A percentile compares a stretch with the other conserved stretches of the same genome.
Conservation (phyloP, 2,888 invertebrate genomes). For the Diarsia mendica region DNA sequence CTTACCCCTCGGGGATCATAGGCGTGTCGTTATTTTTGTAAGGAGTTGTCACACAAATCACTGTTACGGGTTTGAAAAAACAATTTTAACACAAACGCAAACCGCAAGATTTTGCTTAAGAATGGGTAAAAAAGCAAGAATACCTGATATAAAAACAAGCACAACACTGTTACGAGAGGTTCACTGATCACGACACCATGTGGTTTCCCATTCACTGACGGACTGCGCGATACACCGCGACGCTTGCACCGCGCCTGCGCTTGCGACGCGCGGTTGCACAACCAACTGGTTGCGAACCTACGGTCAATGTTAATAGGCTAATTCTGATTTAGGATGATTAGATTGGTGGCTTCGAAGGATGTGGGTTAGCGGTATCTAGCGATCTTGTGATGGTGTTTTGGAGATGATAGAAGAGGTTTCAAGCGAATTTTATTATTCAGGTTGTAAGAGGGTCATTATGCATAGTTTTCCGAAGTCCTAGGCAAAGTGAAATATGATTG, state of each 20-base stretch:
- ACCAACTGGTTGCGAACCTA: slow-evolving; percentile 57
- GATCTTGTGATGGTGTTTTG: neutral
- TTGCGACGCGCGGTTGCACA: slow-evolving; percentile 57
- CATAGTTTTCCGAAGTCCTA: neutral
- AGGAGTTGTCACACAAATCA: slow-evolving; percentile 19
- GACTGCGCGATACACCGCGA: slow-evolving; percentile 65
- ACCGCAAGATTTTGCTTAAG: slow-evolving; percentile 16
- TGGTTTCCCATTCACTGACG: slow-evolving; percentile 64
- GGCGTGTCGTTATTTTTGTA: neutral
- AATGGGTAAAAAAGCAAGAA: slow-evolving; percentile 52
- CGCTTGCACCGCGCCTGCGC: slow-evolving; percentile 59
- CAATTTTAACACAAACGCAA: slow-evolving; percentile 24
- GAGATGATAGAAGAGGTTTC: neutral
- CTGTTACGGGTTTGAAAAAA: slow-evolving; percentile 18
- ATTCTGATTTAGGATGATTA: slow-evolving; percentile 62
- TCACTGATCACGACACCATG: slow-evolving; percentile 66
- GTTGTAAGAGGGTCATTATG: neutral
- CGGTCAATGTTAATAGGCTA: slow-evolving; percentile 79
- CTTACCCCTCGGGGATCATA: neutral
- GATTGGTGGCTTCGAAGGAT: neutral
- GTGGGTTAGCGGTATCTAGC: neutral
- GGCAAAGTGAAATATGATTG: neutral
- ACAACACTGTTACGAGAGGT: slow-evolving; percentile 59
- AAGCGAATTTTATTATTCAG: neutral
- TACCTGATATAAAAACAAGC: slow-evolving; percentile 53